Base-by-base conservation (phyloP, 1,140 invertebrate species). In the Papilio helenus region DNA sequence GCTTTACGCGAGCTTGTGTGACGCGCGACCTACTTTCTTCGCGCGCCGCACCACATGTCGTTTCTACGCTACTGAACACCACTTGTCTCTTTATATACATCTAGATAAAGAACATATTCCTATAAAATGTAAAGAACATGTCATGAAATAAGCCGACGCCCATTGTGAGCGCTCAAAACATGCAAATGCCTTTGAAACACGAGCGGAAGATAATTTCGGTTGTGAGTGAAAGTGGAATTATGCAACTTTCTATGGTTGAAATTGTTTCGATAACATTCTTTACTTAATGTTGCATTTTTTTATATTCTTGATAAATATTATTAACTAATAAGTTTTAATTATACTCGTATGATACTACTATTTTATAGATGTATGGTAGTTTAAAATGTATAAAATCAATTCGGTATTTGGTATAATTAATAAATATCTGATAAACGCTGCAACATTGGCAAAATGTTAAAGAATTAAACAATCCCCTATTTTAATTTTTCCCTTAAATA, bases 181-280 rank as follows among this genome's bases (percentile, higher is more conserved):
- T 92, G 89, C 85, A 89, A 90, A 92, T 91, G 82, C 80, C 82
- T 76, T 86, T 89, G 85, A 86, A 92, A 89, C 85, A 92, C 90
- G 88, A 87, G 84, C 83, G 80, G 83, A 85, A 89, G 85, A 90
- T 90, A 89, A 88, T 87, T 92, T 90, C 82, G 84, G 80, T 84
- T 85, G 82, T 85, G 86, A 92, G 93, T 93, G 93, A 94, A 94
- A 94, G 93, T 92, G 81, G 90, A 88, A 92, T 94, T 94, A 94
- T 88, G 92, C 91, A 94, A 94, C 92, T 93, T 92, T 93, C 93
- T 93, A 92, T 84, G 79, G 81, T 78, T 78, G 77, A 82, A 81
- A 61, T 61, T 61, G 23, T 61, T 61, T 61, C 58, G 58, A 61
- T 61, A 26, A 61, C 12, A 26, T 61, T 61, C 9, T 23, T 12